Base-by-base conservation (phyloP, 2,113 vertebrate genomes). In the Guaruba guarouba region DNA sequence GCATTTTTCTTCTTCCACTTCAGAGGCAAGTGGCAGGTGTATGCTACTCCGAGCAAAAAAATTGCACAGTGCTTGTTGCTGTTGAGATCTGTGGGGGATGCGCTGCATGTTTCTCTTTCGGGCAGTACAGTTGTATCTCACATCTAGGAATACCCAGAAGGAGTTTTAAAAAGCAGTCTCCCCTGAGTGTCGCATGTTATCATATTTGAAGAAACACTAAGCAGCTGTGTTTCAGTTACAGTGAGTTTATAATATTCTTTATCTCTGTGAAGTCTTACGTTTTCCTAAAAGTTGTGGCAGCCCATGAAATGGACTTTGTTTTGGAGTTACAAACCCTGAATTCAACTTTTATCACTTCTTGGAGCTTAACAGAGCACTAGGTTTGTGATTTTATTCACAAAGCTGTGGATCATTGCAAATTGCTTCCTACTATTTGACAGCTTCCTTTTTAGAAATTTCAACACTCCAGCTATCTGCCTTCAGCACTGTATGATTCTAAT, bases 391-490 rank as follows among this genome's bases (percentile, higher is more conserved):
- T 88, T 93, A 89, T 93, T 95, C 79, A 88, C 80, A 93, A 79
- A 89, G 86, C 95, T 93, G 69, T 91, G 96, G 94, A 92, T 96
- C 92, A 91, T 80, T 93, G 96, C 75, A 95, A 94, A 95, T 86
- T 92, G 88, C 80, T 95, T 96, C 96, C 94, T 95, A 93, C 70
- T 93, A 82, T 95, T 97, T 96, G 95, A 95, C 93, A 92, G 88
- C 63, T 94, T 94, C 91, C 82, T 93, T 95, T 97, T 93, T 67
- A 94, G 77, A 95, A 88, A 79, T 96, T 97, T 92, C 88, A 93
- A 61, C 93, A 91, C 94, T 94, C 69, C 74, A 93, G 79, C 63
- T 95, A 94, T 96, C 95, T 96, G 87, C 91, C 84, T 84, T 93
- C 62, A 96, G 91, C 85, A 83, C 73, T 79, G 78, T 64, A 68